Base-by-base conservation (phyloP, 2,797 vertebrate species). In the Hoplostethus atlanticus region DNA sequence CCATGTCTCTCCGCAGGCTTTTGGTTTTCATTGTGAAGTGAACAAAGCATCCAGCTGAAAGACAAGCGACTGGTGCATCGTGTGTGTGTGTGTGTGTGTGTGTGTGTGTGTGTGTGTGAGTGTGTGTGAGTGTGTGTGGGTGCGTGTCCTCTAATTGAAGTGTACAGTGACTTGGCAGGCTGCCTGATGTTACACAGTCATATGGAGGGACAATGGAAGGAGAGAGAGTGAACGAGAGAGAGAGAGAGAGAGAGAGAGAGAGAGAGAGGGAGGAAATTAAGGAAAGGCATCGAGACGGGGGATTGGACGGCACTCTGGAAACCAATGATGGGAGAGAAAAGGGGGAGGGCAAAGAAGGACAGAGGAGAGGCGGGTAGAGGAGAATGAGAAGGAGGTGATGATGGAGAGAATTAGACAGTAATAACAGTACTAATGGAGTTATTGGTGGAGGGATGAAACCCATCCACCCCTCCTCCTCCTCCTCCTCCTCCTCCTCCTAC, bases 151-250 rank as follows among this genome's bases (percentile, higher is more conserved):
- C 86, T 90, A 89, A 91, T 87, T 90, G 84, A 91, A 89, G 84
- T 77, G 83, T 89, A 89, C 79, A 84, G 83, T 72, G 77, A 77
- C 70, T 88, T 92, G 92, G 87, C 91, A 84, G 77, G 40, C 75
- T 81, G 87, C 90, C 91, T 82, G 84, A 83, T 87, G 81, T 81
- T 83, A 68, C 72, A 58, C 64, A 88, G 87, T 89, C 86, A 90
- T 81, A 81, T 64, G 61, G 73, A 79, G 71, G 72, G 58, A 84
- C 62, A 79, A 87, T 80, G 75, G 78, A 78, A 25, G 67, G 47
- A 62, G 30, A 38, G 21, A 21, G 21, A 21, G 21, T 1, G 21
- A 21, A n/a, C n/a, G 21, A 21, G 21, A 21, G 21, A 21, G 21
- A 21, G 21, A 21, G 21, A 21, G 21, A 21, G 21, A 21, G 21